Evolutionary conservation across 2,113 vertebrate genomes (phyloP), one percentile per base, ranked within the genome.

Genomic region (Sula dactylatra): DNA sequence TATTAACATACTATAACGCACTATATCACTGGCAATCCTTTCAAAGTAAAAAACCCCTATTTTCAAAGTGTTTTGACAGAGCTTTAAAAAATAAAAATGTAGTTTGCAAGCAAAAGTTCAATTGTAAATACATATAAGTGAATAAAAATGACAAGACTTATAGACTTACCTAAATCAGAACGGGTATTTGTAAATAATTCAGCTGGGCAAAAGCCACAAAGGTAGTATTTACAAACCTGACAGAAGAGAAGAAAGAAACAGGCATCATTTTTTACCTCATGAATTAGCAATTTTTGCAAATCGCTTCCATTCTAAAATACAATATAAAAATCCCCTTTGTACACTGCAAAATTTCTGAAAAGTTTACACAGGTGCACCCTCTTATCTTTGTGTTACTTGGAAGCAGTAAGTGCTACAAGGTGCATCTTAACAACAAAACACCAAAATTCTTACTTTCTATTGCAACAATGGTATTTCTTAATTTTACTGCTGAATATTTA

Each of bases 161-260:
- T 2, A 73, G 40, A 98, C 99, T 98, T 98, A 99, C 99, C 99
- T 96, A 99, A 97, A 96, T 99, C 99, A 58, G 99, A 99, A 74
- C 99, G 99, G 9, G 99, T 99, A 97, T 99, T 99, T 81, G 99
- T 99, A 96, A 99, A 99, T 66, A 99, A 97, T 93, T 99, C 99
- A 62, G 99, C 99, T 64, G 99, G 99, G 92, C 99, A 99, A 97
- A 99, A 99, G 59, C 99, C 99, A 98, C 99, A 99, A 87, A 99
- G 98, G 95, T 99, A 99, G 90, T 99, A 99, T 94, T 99, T 99
- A 97, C 99, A 99, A 58, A 99, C 99, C 99, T 99, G 94, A 32
- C 31, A 32, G 42, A 80, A 31, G 72, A 74, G 85, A 88, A 95
- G 12, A 88, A 92, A 93, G 59, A 98, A 56, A 94, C 31, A 96